phyloP scores from a whole-genome alignment of 1,140 invertebrate species.

The Druon quercuslanigerum region DNA sequence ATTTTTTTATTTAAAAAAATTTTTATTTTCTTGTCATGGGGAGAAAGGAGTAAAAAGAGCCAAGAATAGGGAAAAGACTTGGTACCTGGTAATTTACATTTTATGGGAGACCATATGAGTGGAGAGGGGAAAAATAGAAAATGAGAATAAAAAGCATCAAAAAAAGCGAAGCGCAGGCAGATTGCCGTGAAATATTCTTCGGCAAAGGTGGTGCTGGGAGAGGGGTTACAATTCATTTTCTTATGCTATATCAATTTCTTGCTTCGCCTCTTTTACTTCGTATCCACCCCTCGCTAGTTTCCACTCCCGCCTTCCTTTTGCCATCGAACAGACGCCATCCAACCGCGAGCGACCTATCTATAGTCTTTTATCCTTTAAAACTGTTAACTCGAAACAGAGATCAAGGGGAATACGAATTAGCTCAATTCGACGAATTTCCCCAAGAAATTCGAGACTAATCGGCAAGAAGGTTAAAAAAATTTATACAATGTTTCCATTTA shows the following conservation, averaged over 20 bases:
- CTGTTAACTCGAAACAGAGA: constrained; percentile 72
- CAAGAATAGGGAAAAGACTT: constrained; percentile 47
- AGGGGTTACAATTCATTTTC: constrained; percentile 75
- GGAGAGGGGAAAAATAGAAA: constrained; percentile 72
- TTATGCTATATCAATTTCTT: constrained; percentile 77
- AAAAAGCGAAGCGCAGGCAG: constrained; percentile 69
- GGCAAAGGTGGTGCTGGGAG: constrained; percentile 63
- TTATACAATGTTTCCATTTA: too few relatives aligned
- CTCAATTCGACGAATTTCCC: constrained; percentile 61
- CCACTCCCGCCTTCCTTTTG: constrained; percentile 50
- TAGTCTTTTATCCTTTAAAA: constrained; percentile 74
- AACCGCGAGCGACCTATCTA: constrained; percentile 65
- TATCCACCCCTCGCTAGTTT: constrained; percentile 51
- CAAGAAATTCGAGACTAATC: constrained; percentile 39
- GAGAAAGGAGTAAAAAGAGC: constrained; percentile 47
- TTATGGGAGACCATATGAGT: constrained; percentile 66
- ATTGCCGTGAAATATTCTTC: constrained; percentile 74
- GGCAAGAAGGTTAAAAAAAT: not conserved
- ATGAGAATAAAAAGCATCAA: constrained; percentile 75
- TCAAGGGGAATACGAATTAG: constrained; percentile 74
- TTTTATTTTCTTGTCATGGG: not conserved
- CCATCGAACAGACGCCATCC: constrained; percentile 54
- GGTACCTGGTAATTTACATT: constrained; percentile 71
- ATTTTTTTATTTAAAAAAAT: not conserved
- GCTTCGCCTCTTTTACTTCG: constrained; percentile 70